Evolutionary conservation across 2,113 vertebrate genomes (phyloP), one percentile per base, ranked within the genome.

Genomic region (Lamprologus speciosus): DNA sequence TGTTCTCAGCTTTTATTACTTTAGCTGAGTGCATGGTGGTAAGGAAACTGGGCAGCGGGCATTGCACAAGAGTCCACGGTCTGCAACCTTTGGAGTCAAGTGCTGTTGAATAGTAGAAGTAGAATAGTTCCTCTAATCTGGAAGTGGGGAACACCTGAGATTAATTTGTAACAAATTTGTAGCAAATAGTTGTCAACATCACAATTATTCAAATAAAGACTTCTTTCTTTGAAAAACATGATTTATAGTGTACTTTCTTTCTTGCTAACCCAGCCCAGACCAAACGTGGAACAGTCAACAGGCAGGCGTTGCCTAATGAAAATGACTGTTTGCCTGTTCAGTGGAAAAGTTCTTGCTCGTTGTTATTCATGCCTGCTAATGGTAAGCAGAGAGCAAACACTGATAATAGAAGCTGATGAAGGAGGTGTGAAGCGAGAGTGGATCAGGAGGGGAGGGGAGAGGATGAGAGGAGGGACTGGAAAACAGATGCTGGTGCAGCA

Each of bases 401-500:
- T 35, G 63, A 65, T 42, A 58, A 42, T 11, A 84, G 54, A 87
- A 16, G 35, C 90, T 85, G 65, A 70, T 17, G 82, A 80, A 68
- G 37, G 50, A 81, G 28, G 33, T 31, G 65, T 79, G 55, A 87
- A 21, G 65, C 35, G 28, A 17, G 33, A 81, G 51, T 8, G 83
- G 81, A 82, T 54, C 26, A 63, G 57, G 83, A 85, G 70, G 60
- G 28, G n/a, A 47, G 47, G 65, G 50, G 51, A 84, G 23, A 51
- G 45, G 45, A 33, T 78, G 28, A 73, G 73, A 92, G 81, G 90
- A 90, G 91, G 89, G 85, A 21, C 83, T 73, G 84, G 88, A 57
- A 85, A 87, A 81, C 88, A 89, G 93, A 93, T 93, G 91, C 88
- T 81, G 31, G 57, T 50, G 50, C 80, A 84, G 84, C 89, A 80